Evolutionary conservation across 2,888 invertebrate genomes (phyloP).

Genomic region (Pediacus dermestoides): DNA sequence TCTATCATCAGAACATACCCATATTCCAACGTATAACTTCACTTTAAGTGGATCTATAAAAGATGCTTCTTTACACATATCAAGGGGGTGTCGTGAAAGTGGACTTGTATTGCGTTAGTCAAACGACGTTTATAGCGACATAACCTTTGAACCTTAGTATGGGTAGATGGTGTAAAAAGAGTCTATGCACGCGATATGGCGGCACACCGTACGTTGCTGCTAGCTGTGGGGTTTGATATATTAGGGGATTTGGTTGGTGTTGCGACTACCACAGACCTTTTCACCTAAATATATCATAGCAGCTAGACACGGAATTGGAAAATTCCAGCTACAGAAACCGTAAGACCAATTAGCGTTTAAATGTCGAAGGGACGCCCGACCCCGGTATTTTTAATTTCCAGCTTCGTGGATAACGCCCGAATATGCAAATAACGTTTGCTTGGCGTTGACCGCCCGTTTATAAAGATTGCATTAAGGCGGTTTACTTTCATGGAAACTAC

Average conservation of each 20-base stretch:
- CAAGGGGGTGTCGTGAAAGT: too few species aligned
- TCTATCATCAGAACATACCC: too few species aligned
- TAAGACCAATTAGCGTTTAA: constrained; percentile 34
- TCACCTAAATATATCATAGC: constrained; percentile 29
- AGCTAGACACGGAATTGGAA: constrained; percentile 34
- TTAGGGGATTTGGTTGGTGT: constrained; percentile 29
- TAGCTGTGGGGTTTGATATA: constrained; percentile 27
- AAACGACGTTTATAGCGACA: constrained; percentile 2
- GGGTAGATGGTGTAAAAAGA: constrained; percentile 1
- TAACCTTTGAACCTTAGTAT: constrained; percentile 3
- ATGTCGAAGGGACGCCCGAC: constrained; percentile 21
- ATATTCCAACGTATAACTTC: too few species aligned
- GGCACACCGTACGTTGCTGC: constrained; percentile 3
- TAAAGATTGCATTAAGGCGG: constrained; percentile 32
- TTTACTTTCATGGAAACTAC: constrained; percentile 38
- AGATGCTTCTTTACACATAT: too few species aligned
- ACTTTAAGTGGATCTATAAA: too few species aligned
- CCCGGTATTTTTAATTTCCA: constrained; percentile 36
- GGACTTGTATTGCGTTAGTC: not conserved
- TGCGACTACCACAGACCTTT: constrained; percentile 27
- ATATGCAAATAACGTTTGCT: constrained; percentile 34
- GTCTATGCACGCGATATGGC: not conserved
- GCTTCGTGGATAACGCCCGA: constrained; percentile 31
- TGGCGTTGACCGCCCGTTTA: constrained; percentile 24
- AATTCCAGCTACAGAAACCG: constrained; percentile 32